A percentile compares a stretch with the other conserved stretches of the same genome.
phyloP scores from a whole-genome alignment of 2,797 vertebrate genomes.

The Sardinella longiceps region DNA sequence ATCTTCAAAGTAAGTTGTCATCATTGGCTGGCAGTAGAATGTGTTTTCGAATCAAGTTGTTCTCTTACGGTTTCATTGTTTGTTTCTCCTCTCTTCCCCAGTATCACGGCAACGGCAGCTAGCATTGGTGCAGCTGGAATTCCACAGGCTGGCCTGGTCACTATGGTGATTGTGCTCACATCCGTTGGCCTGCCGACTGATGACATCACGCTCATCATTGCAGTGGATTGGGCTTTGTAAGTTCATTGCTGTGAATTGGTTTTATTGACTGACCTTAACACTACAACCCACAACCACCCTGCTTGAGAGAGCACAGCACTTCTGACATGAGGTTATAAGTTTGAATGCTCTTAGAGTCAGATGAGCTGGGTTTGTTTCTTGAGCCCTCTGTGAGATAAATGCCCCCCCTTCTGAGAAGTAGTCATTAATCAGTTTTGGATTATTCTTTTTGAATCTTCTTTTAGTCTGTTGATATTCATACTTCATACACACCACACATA shows the following conservation, averaged over 20 bases:
- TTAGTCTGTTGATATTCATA: no score
- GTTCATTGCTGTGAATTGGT: slow-evolving; percentile 54
- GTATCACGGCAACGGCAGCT: slow-evolving; percentile 94
- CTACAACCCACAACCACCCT: not conserved
- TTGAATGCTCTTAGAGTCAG: no score
- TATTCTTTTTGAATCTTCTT: no score
- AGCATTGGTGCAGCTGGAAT: slow-evolving; percentile 96
- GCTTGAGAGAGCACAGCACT: not conserved
- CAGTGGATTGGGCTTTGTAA: slow-evolving; percentile 96
- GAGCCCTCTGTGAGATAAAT: no score
- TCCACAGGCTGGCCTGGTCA: slow-evolving; percentile 93
- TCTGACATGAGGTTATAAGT: not conserved
- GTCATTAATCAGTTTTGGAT: no score
- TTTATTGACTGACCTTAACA: not conserved
- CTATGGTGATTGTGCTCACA: slow-evolving; percentile 96
- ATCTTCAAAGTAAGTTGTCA: not conserved
- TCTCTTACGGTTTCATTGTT: not conserved
- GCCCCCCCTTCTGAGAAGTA: no score
- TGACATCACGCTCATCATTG: slow-evolving; percentile 94
- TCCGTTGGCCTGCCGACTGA: slow-evolving; percentile 95
- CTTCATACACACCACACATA: no score
- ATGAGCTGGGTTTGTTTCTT: no score
- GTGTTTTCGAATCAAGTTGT: not conserved
- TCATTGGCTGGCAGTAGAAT: not conserved
- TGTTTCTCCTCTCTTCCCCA: slow-evolving; percentile 55